Evolutionary conservation across 2,113 vertebrate species (phyloP), one percentile per base, ranked within the genome.

Genomic region (Sturnira hondurensis): DNA sequence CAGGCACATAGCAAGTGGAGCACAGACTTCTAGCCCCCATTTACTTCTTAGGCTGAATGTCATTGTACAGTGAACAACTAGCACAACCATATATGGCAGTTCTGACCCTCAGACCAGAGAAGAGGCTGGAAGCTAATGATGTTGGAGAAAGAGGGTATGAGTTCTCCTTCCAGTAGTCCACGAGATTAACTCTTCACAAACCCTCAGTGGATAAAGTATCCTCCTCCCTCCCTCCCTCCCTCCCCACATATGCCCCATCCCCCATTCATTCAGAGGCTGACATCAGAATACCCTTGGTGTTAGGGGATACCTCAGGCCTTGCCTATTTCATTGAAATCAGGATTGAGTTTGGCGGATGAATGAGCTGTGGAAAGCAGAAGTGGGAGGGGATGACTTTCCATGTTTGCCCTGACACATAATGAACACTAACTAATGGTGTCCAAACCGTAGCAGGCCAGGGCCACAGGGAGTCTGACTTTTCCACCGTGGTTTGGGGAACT

Each of bases 261-360:
- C 28, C 82, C 74, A 95, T 87, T 96, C 91, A 92, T 36, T 54
- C 85, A 26, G 76, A 78, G 16, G 38, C 81, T 96, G 96, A 97
- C 88, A 68, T 97, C 93, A 96, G 94, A 96, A 96, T 95, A 77
- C 47, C 50, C 43, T 67, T 20, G 36, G 20, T 54, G 38, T 85
- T 52, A 93, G 71, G 56, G 83, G 80, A 73, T 63, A 78, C 15
- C 70, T 14, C 78, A 86, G 36, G n/a, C 38, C 38, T 85, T 43
- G 56, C 26, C 50, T 52, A 6, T 45, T 76, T 73, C 65, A 63
- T 70, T 89, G 54, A 93, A 86, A 43, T 85, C 67, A 47, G 45
- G 19, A 47, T 8, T 58, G 70, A 82, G 47, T 56, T 41, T 74
- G 67, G 47, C 16, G 80, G 41, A 93, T 61, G 85, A 88, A 47